Conservation (phyloP, 2,113 vertebrate species). For the Stercorarius parasiticus region DNA sequence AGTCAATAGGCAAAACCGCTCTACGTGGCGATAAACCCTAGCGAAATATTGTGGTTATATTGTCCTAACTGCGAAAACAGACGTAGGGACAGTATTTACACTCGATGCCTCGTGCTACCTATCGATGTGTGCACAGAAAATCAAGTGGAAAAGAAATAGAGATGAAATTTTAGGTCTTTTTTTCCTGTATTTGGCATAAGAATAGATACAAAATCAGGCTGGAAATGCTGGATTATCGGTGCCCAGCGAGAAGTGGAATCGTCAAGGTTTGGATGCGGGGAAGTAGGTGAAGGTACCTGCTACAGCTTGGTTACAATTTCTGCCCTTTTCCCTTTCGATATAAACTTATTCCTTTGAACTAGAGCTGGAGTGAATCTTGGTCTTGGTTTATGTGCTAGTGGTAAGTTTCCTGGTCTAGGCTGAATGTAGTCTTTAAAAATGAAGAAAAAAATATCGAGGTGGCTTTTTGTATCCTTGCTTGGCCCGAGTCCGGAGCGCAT, state of each 20-base stretch:
- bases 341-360: neutral
- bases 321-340: neutral
- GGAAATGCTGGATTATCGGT: neutral
- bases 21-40: neutral
- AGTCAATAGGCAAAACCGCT: neutral
- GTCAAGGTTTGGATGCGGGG: too few species aligned
- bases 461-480: neutral
- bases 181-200: neutral
- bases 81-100: neutral
- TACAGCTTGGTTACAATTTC: neutral
- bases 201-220: neutral
- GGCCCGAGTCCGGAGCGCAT: neutral
- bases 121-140: neutral
- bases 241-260: neutral
- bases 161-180: neutral
- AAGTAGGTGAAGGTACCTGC: neutral
- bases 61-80: neutral
- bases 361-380: too few species aligned
- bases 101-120: neutral
- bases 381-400: rapidly evolving
- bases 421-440: neutral
- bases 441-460: neutral
- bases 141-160: neutral
- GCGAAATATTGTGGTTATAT: neutral
- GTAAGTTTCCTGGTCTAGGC: neutral